A percentile compares a stretch with the other conserved stretches of the same genome.
Conservation (phyloP, 2,113 vertebrate species). For the Dicerorhinus sumatrensis region DNA sequence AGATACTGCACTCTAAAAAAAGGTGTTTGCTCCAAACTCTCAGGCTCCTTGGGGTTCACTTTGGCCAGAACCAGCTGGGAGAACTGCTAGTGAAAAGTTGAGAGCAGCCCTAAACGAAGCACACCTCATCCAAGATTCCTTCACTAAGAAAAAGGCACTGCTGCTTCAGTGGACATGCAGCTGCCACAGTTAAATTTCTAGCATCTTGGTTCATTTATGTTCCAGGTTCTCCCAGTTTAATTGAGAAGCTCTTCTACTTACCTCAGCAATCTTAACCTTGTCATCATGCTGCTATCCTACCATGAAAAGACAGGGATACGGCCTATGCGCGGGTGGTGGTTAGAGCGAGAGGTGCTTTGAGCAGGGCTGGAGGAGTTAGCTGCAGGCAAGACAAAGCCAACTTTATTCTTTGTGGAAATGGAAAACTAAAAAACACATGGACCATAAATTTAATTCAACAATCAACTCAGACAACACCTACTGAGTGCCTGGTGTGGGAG, state of each 20-base stretch:
- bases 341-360: background rate
- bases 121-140: background rate
- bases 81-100: background rate
- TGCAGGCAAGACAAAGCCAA: background rate
- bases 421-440: background rate
- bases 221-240: background rate
- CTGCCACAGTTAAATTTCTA: background rate
- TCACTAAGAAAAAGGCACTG: background rate
- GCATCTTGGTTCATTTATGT: background rate
- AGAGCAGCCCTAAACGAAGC: background rate
- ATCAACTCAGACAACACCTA: background rate
- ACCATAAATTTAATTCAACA: background rate
- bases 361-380: background rate
- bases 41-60: background rate
- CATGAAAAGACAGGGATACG: too few species aligned
- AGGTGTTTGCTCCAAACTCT: background rate
- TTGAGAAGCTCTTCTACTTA: background rate
- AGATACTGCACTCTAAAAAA: background rate
- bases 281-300: background rate
- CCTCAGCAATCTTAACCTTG: background rate
- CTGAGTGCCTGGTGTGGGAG: background rate
- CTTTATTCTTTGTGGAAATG: background rate
- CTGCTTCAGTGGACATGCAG: background rate
- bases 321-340: background rate
- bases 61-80: background rate